phyloP scores from a whole-genome alignment of 2,888 invertebrate genomes.

The Oscheius sp. region DNA sequence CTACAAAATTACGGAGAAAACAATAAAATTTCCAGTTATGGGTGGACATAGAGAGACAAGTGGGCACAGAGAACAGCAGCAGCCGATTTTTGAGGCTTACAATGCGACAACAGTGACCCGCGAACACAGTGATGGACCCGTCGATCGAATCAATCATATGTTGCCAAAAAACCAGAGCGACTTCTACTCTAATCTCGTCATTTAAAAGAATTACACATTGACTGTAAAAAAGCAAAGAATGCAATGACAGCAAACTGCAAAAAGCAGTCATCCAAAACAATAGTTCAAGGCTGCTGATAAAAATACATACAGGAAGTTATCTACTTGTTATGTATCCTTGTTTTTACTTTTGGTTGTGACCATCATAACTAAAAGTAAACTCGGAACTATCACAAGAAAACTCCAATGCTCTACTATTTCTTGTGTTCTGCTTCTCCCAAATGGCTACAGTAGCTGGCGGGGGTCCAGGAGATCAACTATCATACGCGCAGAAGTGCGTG shows the following conservation, averaged over 20 bases:
- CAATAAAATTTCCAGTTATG: not conserved
- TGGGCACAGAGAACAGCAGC: not conserved
- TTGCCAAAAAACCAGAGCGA: not conserved
- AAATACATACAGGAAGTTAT: no score
- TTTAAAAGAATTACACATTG: not conserved
- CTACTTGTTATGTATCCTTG: no score
- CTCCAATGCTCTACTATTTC: not conserved
- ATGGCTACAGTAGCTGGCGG: not conserved
- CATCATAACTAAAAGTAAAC: no score
- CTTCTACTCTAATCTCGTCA: not conserved
- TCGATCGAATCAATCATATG: slow-evolving; percentile 26
- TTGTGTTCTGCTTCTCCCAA: no score
- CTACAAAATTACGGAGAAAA: not conserved
- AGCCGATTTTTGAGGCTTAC: no score
- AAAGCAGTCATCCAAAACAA: slow-evolving; percentile 18
- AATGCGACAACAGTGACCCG: slow-evolving; percentile 16
- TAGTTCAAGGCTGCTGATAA: slow-evolving; percentile 23
- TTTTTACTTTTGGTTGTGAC: no score
- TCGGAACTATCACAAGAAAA: no score
- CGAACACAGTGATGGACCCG: not conserved
- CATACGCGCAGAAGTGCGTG: slow-evolving; percentile 1
- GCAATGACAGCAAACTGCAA: slow-evolving; percentile 7
- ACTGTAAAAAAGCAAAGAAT: slow-evolving; percentile 14
- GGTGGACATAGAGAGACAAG: not conserved
- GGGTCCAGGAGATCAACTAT: not conserved